Percentiles rank a stretch among this genome's conserved stretches.
Conservation (phyloP, 1,140 invertebrate species). For the Harpegnathos saltator region DNA sequence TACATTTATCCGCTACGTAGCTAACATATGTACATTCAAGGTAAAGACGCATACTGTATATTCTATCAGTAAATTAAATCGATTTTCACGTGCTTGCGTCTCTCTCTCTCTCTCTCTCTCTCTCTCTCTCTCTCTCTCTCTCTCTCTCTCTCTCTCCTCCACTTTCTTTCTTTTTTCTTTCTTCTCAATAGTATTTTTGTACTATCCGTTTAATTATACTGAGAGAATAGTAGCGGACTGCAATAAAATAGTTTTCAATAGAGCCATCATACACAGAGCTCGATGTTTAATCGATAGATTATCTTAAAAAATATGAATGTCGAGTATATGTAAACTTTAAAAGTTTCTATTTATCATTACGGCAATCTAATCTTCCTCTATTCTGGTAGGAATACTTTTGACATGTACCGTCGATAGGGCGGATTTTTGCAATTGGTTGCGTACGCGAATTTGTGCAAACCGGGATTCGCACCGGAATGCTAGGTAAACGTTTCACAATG, state of each 20-base stretch:
- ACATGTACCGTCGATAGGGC: slow-evolving; percentile 78
- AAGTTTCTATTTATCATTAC: slow-evolving; percentile 72
- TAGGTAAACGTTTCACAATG: slow-evolving; percentile 32
- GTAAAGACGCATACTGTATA: slow-evolving; percentile 67
- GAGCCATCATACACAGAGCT: slow-evolving; percentile 56
- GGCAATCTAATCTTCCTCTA: slow-evolving; percentile 72
- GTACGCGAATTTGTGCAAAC: slow-evolving; percentile 66
- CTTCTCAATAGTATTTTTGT: slow-evolving; percentile 66
- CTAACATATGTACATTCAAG: slow-evolving; percentile 61
- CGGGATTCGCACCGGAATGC: slow-evolving; percentile 53
- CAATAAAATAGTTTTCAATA: slow-evolving; percentile 63
- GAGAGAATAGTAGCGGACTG: slow-evolving; percentile 71
- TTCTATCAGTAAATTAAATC: slow-evolving; percentile 75
- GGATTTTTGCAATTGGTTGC: slow-evolving; percentile 77
- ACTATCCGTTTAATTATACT: slow-evolving; percentile 74
- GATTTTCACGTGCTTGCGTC: slow-evolving; percentile 44
- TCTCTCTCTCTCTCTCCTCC: no score
- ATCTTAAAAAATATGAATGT: slow-evolving; percentile 81
- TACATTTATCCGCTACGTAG: slow-evolving; percentile 50
- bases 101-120: background rate
- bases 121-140: slow-evolving; percentile 24
- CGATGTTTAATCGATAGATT: slow-evolving; percentile 70
- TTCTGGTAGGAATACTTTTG: slow-evolving; percentile 79
- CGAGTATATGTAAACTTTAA: slow-evolving; percentile 77
- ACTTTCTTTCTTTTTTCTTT: slow-evolving; percentile 7